phyloP scores from a whole-genome alignment of 2,888 invertebrate species.

The Drosophila parthenogenetica region DNA sequence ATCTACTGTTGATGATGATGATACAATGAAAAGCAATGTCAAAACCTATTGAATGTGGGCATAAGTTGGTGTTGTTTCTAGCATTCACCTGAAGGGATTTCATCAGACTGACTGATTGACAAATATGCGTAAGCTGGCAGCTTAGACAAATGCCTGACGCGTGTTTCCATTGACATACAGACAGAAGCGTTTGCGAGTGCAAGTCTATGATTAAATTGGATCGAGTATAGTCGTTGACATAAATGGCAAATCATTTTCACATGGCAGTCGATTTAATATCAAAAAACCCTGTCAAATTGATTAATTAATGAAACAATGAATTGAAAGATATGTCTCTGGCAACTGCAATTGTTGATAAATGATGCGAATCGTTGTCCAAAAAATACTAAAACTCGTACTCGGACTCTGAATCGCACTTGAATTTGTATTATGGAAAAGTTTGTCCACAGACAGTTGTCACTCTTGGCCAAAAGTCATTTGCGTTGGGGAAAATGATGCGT shows the following conservation, averaged over 20 bases:
- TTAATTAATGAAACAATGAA: constrained; percentile 54
- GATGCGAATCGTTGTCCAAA: constrained; percentile 49
- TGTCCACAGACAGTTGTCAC: constrained; percentile 16
- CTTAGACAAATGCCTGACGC: constrained; percentile 55
- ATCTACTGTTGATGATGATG: background rate
- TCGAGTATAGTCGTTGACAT: constrained; percentile 30
- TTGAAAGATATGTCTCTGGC: constrained; percentile 25
- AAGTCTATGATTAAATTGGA: constrained; percentile 44
- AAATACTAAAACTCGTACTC: constrained; percentile 4
- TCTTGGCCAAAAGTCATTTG: constrained; percentile 40
- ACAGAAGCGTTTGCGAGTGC: constrained; percentile 1
- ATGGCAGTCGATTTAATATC: constrained; percentile 41
- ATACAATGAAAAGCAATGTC: constrained; percentile 16
- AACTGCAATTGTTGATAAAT: constrained; percentile 58
- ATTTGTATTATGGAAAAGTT: constrained; percentile 38
- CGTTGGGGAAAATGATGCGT: constrained; percentile 65
- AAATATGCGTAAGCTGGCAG: constrained; percentile 59
- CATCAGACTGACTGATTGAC: constrained; percentile 65
- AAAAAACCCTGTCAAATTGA: constrained; percentile 42
- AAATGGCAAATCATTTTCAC: constrained; percentile 32
- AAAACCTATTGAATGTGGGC: constrained; percentile 43
- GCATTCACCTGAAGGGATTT: constrained; percentile 29
- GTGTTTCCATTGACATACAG: constrained; percentile 15
- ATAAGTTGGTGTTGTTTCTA: constrained; percentile 38
- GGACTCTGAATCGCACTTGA: background rate